phyloP scores from a whole-genome alignment of 2,888 invertebrate species.

The Hypercompe scribonia region DNA sequence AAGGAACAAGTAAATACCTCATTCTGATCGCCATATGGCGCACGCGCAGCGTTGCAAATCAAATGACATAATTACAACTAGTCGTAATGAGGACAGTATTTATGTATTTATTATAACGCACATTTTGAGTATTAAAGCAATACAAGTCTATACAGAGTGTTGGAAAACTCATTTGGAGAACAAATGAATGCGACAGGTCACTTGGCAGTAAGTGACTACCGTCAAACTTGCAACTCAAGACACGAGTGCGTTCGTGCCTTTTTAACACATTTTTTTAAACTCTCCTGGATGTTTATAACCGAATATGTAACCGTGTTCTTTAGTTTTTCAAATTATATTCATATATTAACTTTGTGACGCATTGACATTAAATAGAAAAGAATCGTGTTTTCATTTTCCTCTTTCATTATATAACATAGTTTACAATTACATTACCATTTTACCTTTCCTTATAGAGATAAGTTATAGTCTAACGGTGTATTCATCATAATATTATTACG shows the following conservation, averaged over 20 bases:
- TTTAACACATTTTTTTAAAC: too few relatives aligned
- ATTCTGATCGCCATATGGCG: constrained; percentile 2
- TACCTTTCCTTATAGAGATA: not conserved
- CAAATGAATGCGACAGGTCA: not conserved
- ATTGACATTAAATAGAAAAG: too few relatives aligned
- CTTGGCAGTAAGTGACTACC: not conserved
- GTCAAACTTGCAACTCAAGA: not conserved
- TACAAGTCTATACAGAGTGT: not conserved
- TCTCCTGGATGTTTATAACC: too few relatives aligned
- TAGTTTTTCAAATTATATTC: too few relatives aligned
- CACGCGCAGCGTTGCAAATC: not conserved
- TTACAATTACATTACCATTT: not conserved
- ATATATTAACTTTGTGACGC: too few relatives aligned
- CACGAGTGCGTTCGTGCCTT: too few relatives aligned
- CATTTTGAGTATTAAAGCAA: not conserved
- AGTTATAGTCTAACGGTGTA: not conserved
- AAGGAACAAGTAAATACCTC: not conserved
- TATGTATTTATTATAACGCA: not conserved
- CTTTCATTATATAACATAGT: not conserved
- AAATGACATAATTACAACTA: not conserved
- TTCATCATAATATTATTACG: not conserved
- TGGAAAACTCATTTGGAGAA: not conserved
- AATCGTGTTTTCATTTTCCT: not conserved
- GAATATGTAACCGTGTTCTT: too few relatives aligned
- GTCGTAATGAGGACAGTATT: constrained; percentile 3